These are phyloP conservation scores for Tetraneura akinire DNA, from an alignment of 1,140 invertebrate species.

Conservation along the genomic window DNA sequence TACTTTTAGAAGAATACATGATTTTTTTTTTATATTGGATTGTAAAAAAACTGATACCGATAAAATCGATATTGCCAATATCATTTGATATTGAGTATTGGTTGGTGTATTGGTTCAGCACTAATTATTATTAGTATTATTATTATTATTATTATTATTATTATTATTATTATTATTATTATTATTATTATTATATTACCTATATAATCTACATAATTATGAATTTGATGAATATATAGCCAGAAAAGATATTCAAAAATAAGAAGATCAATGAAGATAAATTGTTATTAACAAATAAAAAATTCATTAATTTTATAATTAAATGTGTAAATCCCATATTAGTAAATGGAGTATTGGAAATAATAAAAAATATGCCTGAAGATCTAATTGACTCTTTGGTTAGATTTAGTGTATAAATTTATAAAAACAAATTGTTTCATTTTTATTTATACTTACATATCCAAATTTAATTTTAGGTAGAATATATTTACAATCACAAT, in stretches of 20 bases:
- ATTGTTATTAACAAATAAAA: slow-evolving; percentile 12
- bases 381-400: slow-evolving; percentile 38
- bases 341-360: slow-evolving; percentile 28
- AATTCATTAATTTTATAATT: slow-evolving; percentile 14
- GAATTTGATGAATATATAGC: neutral
- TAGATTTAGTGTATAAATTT: neutral
- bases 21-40: too few species aligned
- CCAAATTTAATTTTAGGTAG: slow-evolving; percentile 38
- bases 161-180: neutral
- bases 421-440: neutral
- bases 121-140: neutral
- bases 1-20: too few species aligned
- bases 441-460: slow-evolving; percentile 15
- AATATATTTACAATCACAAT: slow-evolving; percentile 46
- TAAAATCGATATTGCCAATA: too few species aligned
- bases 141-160: neutral
- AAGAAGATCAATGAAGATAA: neutral
- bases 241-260: neutral
- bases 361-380: slow-evolving; percentile 5
- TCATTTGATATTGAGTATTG: too few species aligned
- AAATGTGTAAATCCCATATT: slow-evolving; percentile 36
- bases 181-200: neutral
- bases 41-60: too few species aligned
- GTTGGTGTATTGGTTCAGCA: too few species aligned
- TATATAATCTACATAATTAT: neutral